Evolutionary conservation across 2,797 vertebrate species (phyloP).

Genomic region (Sebastes taczanowskii): DNA sequence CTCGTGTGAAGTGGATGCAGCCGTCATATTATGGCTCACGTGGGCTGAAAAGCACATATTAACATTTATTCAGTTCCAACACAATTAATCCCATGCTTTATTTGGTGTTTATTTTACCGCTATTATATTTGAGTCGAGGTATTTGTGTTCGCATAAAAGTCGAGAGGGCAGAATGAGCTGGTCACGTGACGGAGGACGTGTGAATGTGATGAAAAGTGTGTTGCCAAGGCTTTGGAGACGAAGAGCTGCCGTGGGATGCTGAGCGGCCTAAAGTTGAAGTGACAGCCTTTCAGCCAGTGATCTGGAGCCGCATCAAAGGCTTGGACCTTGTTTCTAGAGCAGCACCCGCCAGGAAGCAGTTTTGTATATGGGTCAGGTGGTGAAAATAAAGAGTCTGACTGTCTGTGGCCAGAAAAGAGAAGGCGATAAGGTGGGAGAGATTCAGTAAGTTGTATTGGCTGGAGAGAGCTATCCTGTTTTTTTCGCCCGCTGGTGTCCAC

Average conservation of each 20-base stretch:
- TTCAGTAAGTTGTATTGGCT: constrained; percentile 34
- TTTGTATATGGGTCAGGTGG: constrained; percentile 84
- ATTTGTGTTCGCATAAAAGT: constrained; percentile 56
- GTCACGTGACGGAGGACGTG: constrained; percentile 54
- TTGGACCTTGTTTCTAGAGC: constrained; percentile 81
- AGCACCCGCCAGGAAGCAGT: constrained; percentile 80
- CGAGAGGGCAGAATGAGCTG: constrained; percentile 42
- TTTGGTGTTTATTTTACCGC: constrained; percentile 45
- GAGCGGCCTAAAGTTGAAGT: constrained; percentile 73
- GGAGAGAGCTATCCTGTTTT: constrained; percentile 34
- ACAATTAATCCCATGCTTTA: constrained; percentile 32
- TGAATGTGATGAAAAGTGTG: constrained; percentile 66
- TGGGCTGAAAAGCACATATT: constrained; percentile 42
- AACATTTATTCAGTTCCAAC: constrained; percentile 38
- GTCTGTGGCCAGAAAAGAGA: constrained; percentile 56
- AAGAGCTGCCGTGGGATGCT: constrained; percentile 73
- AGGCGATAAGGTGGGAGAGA: constrained; percentile 56
- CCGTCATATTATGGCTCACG: constrained; percentile 38
- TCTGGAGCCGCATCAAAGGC: constrained; percentile 83
- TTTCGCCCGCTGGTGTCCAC: constrained; percentile 64
- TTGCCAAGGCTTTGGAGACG: constrained; percentile 65
- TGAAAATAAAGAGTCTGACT: constrained; percentile 71
- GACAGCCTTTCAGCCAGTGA: constrained; percentile 74
- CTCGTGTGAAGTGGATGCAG: constrained; percentile 40
- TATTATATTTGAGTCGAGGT: constrained; percentile 49